phyloP scores from a whole-genome alignment of 2,797 vertebrate species.

The Artibeus lituratus region DNA sequence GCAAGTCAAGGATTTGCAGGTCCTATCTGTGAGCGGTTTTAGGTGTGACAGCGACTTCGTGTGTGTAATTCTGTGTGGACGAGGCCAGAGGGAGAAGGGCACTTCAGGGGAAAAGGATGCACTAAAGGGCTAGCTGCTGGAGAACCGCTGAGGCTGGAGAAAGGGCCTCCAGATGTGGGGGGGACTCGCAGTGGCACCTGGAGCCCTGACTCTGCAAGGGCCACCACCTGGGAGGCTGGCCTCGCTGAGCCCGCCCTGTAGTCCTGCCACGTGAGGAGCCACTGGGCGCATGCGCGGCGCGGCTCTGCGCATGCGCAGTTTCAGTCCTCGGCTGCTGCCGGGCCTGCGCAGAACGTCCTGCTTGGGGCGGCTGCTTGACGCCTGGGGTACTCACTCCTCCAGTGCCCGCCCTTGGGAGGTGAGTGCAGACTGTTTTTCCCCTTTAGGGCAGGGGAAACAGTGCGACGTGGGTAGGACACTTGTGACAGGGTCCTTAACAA shows the following conservation, averaged over 20 bases:
- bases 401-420: background rate
- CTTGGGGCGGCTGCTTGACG: background rate
- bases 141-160: background rate
- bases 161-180: background rate
- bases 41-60: background rate
- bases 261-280: fast-evolving
- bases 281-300: background rate
- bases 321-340: too few species aligned
- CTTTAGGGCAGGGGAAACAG: background rate
- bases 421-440: background rate
- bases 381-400: background rate
- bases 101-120: background rate
- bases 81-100: background rate
- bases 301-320: background rate
- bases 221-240: background rate
- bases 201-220: background rate
- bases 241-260: fast-evolving
- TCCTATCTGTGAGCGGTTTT: background rate
- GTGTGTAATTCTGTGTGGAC: background rate
- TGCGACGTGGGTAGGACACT: background rate
- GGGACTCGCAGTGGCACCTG: background rate
- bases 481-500: background rate
- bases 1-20: background rate
- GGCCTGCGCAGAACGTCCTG: background rate
- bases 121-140: background rate